These are phyloP conservation scores for Neocrepidodera transversa DNA, from an alignment of 2,888 invertebrate species.

Conservation along the genomic window DNA sequence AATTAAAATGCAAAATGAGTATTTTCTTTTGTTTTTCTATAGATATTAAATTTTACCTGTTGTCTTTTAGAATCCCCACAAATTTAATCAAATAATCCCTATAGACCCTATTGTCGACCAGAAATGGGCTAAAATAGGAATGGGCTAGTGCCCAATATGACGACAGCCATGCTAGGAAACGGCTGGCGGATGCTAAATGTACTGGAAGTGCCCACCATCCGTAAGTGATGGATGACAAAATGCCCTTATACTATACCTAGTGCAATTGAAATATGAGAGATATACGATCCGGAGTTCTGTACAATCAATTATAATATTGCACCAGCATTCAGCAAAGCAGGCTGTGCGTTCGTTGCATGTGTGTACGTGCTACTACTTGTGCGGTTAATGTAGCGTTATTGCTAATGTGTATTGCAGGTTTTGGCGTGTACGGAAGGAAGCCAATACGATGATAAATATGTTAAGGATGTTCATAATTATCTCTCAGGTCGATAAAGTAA, in stretches of 20 bases:
- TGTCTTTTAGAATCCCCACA: too few relatives aligned
- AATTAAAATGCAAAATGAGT: too few relatives aligned
- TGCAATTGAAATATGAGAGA: constrained; percentile 60
- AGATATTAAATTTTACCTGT: too few relatives aligned
- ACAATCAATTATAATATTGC: constrained; percentile 54
- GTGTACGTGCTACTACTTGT: constrained; percentile 32
- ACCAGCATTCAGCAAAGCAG: constrained; percentile 22
- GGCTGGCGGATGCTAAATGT: constrained; percentile 60
- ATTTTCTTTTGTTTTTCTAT: too few relatives aligned
- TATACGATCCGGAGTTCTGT: constrained; percentile 51
- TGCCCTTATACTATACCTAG: constrained; percentile 60
- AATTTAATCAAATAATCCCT: constrained; percentile 6
- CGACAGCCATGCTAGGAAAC: constrained; percentile 52
- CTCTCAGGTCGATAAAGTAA: too few relatives aligned
- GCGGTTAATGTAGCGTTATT: constrained; percentile 30
- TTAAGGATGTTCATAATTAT: neutral
- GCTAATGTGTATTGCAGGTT: neutral
- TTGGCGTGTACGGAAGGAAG: neutral
- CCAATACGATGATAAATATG: neutral
- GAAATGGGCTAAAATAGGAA: constrained; percentile 29
- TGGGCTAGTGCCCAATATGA: constrained; percentile 53
- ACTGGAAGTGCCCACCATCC: constrained; percentile 61
- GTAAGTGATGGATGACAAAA: constrained; percentile 61
- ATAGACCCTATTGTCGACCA: constrained; percentile 8
- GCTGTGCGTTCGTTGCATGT: constrained; percentile 21